Conservation (phyloP, 2,888 invertebrate species). For the Philereme transversata region DNA sequence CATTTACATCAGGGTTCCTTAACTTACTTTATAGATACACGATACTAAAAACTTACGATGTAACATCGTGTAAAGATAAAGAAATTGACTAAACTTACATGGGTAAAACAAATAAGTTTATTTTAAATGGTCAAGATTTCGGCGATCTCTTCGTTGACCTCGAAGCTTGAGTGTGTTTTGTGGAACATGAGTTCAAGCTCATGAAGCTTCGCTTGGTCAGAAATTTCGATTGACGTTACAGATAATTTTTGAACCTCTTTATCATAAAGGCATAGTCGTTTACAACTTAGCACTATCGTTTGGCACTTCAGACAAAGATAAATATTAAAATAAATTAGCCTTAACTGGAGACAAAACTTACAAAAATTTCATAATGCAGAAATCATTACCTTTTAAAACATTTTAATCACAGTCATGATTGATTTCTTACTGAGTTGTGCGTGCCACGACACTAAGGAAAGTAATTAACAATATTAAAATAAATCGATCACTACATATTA, state of each 20-base stretch:
- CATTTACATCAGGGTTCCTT: slow-evolving; percentile 83
- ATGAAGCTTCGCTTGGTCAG: slow-evolving; percentile 71
- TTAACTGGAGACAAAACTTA: slow-evolving; percentile 65
- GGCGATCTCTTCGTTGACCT: slow-evolving; percentile 76
- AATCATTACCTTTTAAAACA: slow-evolving; percentile 67
- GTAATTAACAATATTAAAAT: slow-evolving; percentile 58
- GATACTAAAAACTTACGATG: slow-evolving; percentile 65
- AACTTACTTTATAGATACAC: slow-evolving; percentile 78
- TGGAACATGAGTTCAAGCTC: slow-evolving; percentile 39
- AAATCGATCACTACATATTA: slow-evolving; percentile 73
- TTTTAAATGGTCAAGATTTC: slow-evolving; percentile 83
- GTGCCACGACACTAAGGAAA: slow-evolving; percentile 75
- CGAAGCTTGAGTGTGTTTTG: slow-evolving; percentile 60
- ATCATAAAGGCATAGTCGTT: slow-evolving; percentile 74
- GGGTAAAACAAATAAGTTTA: slow-evolving; percentile 81
- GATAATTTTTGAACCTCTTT: slow-evolving; percentile 69
- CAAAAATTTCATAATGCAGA: slow-evolving; percentile 61
- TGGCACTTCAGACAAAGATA: slow-evolving; percentile 76
- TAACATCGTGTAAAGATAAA: slow-evolving; percentile 81
- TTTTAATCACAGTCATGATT: slow-evolving; percentile 80
- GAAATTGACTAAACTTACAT: slow-evolving; percentile 82
- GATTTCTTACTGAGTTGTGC: slow-evolving; percentile 68
- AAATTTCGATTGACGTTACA: slow-evolving; percentile 57
- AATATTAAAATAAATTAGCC: slow-evolving; percentile 67
- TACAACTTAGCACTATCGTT: slow-evolving; percentile 81